phyloP scores from a whole-genome alignment of 2,113 vertebrate genomes.

The Speoplatyrhinus poulsoni region DNA sequence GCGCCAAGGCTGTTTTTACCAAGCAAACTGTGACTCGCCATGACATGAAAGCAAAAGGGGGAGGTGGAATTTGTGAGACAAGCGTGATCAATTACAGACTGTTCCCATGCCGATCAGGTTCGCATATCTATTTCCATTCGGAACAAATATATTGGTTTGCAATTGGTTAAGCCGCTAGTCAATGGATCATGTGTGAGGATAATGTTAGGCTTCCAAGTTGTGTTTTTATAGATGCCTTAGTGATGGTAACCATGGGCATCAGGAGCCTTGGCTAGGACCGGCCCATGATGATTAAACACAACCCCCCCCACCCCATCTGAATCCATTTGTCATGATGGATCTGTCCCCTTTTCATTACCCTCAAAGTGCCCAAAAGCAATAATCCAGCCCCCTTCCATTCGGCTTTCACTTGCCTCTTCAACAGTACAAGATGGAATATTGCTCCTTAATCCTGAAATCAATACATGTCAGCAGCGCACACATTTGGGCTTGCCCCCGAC shows the following conservation, averaged over 20 bases:
- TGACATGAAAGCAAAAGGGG: too few species aligned
- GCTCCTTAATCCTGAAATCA: conserved; percentile 42
- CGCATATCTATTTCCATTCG: not conserved
- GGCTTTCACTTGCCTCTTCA: conserved; percentile 24
- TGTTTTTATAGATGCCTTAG: too few species aligned
- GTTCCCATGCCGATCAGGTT: conserved; percentile 8
- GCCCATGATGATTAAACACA: conserved; percentile 24
- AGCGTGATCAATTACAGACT: not conserved
- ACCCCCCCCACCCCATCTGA: not conserved
- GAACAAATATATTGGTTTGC: conserved; percentile 27
- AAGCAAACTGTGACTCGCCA: too few species aligned
- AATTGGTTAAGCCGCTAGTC: too few species aligned
- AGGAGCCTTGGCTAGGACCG: conserved; percentile 22
- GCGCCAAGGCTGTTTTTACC: too few species aligned
- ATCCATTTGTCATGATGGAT: conserved; percentile 11
- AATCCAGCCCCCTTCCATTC: conserved; percentile 10
- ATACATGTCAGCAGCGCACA: conserved; percentile 11
- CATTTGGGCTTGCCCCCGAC: not conserved
- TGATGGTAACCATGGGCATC: conserved; percentile 10
- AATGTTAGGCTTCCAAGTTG: too few species aligned
- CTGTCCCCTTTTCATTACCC: not conserved
- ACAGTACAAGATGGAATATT: conserved; percentile 31
- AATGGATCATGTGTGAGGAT: not conserved
- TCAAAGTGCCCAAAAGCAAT: not conserved
- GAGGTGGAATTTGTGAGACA: too few species aligned